A percentile compares a stretch with the other conserved stretches of the same genome.
These are phyloP conservation scores for Pelvicachromis taeniatus DNA, from an alignment of 2,113 vertebrate genomes.

Conservation along the genomic window DNA sequence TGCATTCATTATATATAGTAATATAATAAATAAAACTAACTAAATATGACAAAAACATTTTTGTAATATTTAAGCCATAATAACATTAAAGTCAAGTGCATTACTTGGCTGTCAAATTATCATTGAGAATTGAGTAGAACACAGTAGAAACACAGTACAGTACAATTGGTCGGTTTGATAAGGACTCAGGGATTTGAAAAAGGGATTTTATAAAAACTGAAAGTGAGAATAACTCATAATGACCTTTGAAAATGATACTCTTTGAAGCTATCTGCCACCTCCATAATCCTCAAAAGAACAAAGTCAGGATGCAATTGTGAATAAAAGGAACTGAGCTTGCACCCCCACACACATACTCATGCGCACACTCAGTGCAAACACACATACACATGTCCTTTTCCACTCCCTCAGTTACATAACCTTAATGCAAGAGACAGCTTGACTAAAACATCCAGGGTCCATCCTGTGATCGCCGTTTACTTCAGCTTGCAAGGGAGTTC, in stretches of 20 bases:
- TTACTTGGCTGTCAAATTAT: neutral
- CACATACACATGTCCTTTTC: slow-evolving; percentile 37
- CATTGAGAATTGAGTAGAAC: neutral
- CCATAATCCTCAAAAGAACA: slow-evolving; percentile 47
- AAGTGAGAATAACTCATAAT: slow-evolving; percentile 7
- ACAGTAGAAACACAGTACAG: neutral
- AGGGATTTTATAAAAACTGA: neutral
- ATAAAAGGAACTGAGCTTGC: slow-evolving; percentile 19
- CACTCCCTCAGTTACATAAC: slow-evolving; percentile 58
- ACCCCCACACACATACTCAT: slow-evolving; percentile 1
- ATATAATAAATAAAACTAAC: neutral
- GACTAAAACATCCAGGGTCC: slow-evolving; percentile 45
- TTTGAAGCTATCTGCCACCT: slow-evolving; percentile 43
- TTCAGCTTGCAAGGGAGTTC: slow-evolving; percentile 33
- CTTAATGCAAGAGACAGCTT: slow-evolving; percentile 61
- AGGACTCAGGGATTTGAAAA: neutral
- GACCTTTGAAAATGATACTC: slow-evolving; percentile 35
- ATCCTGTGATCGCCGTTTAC: slow-evolving; percentile 45
- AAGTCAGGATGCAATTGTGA: slow-evolving; percentile 44
- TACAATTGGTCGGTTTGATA: neutral
- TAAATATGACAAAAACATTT: neutral
- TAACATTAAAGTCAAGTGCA: neutral
- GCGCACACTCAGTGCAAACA: neutral
- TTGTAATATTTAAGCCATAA: neutral
- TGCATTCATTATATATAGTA: neutral